Evolutionary conservation across 2,113 vertebrate species (phyloP).

Genomic region (Crypturellus undulatus): DNA sequence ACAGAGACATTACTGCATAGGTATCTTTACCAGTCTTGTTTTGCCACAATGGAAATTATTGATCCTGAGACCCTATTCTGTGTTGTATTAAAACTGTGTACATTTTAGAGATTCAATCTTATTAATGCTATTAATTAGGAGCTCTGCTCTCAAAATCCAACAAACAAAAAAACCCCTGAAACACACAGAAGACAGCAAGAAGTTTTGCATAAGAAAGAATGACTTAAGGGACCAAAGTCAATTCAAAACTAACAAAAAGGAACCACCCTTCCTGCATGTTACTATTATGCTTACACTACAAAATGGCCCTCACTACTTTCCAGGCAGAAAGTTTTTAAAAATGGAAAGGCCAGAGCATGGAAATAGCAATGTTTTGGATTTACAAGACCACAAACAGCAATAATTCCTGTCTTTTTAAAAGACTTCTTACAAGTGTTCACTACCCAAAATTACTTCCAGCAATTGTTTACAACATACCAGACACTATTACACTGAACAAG

Average conservation of each 20-base stretch:
- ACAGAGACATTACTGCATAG: background rate
- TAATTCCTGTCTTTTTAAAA: background rate
- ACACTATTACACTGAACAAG: background rate
- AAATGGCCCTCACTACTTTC: background rate
- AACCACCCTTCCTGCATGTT: background rate
- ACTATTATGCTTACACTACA: background rate
- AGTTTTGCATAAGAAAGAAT: background rate
- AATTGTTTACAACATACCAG: background rate
- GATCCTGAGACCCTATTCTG: background rate
- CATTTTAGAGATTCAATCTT: too few species aligned
- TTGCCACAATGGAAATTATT: rapidly evolving
- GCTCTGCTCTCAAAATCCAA: background rate
- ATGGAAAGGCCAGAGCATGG: background rate
- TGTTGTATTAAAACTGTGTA: too few species aligned
- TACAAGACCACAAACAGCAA: background rate
- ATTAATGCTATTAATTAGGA: background rate
- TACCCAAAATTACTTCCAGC: background rate
- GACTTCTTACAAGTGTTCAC: background rate
- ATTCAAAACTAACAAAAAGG: background rate
- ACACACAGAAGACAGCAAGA: background rate
- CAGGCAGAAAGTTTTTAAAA: background rate
- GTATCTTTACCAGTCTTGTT: background rate
- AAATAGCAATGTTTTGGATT: background rate
- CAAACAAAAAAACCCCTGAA: background rate
- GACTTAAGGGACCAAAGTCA: too few species aligned